Conservation (phyloP, 37 sponge, comb jelly and placozoan genomes). For the Mnemiopsis leidyi region DNA sequence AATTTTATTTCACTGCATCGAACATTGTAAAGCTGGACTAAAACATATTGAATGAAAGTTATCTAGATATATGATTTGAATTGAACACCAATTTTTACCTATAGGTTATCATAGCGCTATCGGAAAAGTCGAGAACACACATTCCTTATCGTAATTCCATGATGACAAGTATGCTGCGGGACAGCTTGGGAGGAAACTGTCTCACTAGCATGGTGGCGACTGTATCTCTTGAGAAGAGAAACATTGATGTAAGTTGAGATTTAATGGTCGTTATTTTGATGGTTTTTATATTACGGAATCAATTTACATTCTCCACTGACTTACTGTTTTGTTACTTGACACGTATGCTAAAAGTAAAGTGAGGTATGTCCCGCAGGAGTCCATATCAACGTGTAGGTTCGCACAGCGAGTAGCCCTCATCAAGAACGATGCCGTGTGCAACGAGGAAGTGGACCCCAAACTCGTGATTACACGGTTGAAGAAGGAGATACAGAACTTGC, state of each 20-base stretch:
- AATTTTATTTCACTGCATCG: too few relatives aligned
- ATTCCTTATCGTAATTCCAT: constrained; percentile 98
- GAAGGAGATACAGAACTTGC: constrained; percentile 80
- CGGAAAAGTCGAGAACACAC: constrained; percentile 90
- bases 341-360: too few relatives aligned
- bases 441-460: constrained; percentile 97
- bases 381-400: constrained; percentile 97
- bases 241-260: constrained; percentile 78
- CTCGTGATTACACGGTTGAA: constrained; percentile 80
- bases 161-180: constrained; percentile 97
- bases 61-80: neutral
- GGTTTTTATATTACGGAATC: too few relatives aligned
- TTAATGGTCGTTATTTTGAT: neutral
- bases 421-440: constrained; percentile 91
- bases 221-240: constrained; percentile 87
- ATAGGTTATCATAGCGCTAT: constrained; percentile 94
- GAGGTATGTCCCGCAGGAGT: constrained; percentile 70
- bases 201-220: constrained; percentile 98
- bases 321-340: too few relatives aligned
- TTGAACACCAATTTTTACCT: neutral
- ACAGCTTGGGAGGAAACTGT: constrained; percentile 98
- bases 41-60: too few relatives aligned
- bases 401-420: constrained; percentile 95
- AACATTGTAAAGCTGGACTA: too few relatives aligned
- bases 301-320: too few relatives aligned